Evolutionary conservation across 1,140 invertebrate genomes (phyloP), one percentile per base, ranked within the genome.

Genomic region (Mercenaria mercenaria): DNA sequence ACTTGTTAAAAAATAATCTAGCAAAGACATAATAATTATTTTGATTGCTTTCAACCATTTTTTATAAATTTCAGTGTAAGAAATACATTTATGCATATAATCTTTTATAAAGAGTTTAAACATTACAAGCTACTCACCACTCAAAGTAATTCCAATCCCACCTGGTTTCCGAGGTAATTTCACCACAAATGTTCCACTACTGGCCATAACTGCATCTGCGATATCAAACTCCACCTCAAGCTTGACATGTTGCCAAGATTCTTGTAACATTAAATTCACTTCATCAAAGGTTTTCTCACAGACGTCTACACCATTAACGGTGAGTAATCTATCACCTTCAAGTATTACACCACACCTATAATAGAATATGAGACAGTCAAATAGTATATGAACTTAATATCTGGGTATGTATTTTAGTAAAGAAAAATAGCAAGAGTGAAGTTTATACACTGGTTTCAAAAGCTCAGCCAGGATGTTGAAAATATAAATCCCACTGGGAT

Each of bases 161-260:
- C 82, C 56, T 39, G 67, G 61, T 88, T 88, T 82, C 29, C 80
- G 56, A 29, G 98, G 97, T 18, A 99, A 96, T 95, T 99, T 98
- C 0, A 99, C 98, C 85, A 98, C 98, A 94, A 99, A 99, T 0
- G 98, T 97, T 11, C 98, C 98, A 92, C 98, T 98, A 18, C 98
- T 97, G 1, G 98, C 98, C 79, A 99, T 98, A 29, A 99, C 98
- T 0, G 98, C 97, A 92, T 99, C 98, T 94, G 98, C 98, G 92
- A 99, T 98, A 96, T 98, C 98, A 96, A 99, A 99, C 95, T 99
- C 98, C 4, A 98, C 97, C 61, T 97, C 97, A 1, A 98, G 92
- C 56, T 92, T 88, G 94, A 96, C 92, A 93, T 95, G 93, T 91
- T 96, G 94, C 93, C 96, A 88, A 92, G 96, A 96, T 59, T 96